Evolutionary conservation across 2,113 vertebrate species (phyloP).

Genomic region (Misgurnus anguillicaudatus): DNA sequence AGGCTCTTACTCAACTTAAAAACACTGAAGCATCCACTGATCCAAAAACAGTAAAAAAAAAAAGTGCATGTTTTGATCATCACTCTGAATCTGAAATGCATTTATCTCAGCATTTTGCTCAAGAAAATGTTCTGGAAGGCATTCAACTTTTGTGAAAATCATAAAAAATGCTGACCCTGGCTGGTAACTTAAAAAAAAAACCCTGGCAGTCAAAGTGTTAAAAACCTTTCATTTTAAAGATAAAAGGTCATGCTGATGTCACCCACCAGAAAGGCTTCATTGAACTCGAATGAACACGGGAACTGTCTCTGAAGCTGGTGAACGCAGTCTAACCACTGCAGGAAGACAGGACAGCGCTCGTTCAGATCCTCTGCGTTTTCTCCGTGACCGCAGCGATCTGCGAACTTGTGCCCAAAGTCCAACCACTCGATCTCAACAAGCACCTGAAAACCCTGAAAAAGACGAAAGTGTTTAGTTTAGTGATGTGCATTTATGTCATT

Average conservation of each 20-base stretch:
- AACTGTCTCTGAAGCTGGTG: constrained; percentile 98
- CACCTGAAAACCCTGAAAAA: constrained; percentile 92
- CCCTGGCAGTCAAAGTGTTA: no score
- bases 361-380: constrained; percentile 95
- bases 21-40: no score
- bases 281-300: constrained; percentile 98
- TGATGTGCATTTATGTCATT: no score
- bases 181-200: no score
- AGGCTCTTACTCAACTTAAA: no score
- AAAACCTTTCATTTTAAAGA: not conserved
- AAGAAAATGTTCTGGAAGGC: no score
- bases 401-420: constrained; percentile 98
- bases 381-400: constrained; percentile 95
- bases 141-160: no score
- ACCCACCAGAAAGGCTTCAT: constrained; percentile 97
- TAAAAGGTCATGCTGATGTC: not conserved
- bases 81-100: no score
- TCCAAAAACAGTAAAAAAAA: no score
- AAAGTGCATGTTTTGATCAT: no score
- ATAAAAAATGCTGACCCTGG: no score
- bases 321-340: constrained; percentile 98
- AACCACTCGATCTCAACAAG: constrained; percentile 97
- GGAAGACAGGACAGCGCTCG: constrained; percentile 94
- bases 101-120: no score
- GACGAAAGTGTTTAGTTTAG: not conserved